Conservation (phyloP, 2,888 invertebrate genomes). For the Leptarthrus brevirostris region DNA sequence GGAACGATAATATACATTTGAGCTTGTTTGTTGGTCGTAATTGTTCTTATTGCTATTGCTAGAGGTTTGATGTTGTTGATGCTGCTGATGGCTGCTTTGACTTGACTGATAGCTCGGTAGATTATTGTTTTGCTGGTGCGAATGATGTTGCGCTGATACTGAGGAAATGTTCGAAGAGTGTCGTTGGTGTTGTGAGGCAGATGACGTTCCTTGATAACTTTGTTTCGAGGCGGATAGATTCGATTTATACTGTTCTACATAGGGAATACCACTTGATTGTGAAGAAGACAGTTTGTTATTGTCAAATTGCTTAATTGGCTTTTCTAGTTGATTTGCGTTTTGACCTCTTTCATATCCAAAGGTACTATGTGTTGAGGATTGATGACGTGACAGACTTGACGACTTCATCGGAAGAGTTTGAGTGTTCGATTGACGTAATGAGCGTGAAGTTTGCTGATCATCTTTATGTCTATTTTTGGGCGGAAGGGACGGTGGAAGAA, state of each 20-base stretch:
- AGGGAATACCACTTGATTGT: conserved; percentile 56
- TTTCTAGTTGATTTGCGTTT: conserved; percentile 58
- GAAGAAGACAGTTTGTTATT: conserved; percentile 43
- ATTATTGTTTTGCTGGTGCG: conserved; percentile 51
- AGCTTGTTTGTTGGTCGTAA: conserved; percentile 51
- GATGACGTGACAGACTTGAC: conserved; percentile 59
- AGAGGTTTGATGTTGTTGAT: conserved; percentile 53
- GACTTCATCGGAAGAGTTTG: conserved; percentile 65
- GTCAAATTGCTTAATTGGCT: conserved; percentile 51
- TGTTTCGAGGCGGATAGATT: conserved; percentile 50
- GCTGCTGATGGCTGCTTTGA: conserved; percentile 54
- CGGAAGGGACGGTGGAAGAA: conserved; percentile 64
- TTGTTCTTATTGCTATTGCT: conserved; percentile 50
- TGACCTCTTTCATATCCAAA: conserved; percentile 62
- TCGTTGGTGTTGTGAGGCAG: conserved; percentile 51
- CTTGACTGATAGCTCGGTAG: conserved; percentile 47
- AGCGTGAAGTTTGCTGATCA: conserved; percentile 56
- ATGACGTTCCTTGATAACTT: conserved; percentile 35
- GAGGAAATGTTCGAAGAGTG: conserved; percentile 55
- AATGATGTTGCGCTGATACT: conserved; percentile 57
- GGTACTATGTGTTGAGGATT: conserved; percentile 58
- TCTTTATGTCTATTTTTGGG: conserved; percentile 66
- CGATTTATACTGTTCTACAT: conserved; percentile 62
- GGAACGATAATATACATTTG: conserved; percentile 66
- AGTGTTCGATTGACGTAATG: conserved; percentile 60